Evolutionary conservation across 2,113 vertebrate genomes (phyloP).

Genomic region (Ctenodactylus gundi): DNA sequence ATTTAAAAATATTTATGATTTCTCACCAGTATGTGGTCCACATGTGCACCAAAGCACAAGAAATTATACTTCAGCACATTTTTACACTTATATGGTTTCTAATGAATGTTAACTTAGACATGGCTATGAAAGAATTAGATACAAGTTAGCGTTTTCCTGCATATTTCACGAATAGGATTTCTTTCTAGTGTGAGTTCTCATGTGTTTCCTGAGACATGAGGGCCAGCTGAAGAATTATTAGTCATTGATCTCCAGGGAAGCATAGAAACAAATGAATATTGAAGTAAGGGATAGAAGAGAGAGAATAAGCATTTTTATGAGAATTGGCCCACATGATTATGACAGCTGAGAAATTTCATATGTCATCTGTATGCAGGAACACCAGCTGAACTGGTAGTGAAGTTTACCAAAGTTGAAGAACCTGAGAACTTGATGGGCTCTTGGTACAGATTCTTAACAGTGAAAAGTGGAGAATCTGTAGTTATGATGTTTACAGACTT

Average conservation of each 20-base stretch:
- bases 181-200: conserved; percentile 43
- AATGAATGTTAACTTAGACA: not conserved
- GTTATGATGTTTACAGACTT: not conserved
- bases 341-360: not conserved
- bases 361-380: not conserved
- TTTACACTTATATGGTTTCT: not conserved
- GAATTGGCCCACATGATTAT: not conserved
- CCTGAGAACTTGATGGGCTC: not conserved
- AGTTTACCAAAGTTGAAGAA: not conserved
- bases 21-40: not conserved
- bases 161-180: conserved; percentile 1
- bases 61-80: not conserved
- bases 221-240: not conserved
- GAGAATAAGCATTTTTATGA: not conserved
- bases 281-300: not conserved
- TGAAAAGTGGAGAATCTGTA: not conserved
- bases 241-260: not conserved
- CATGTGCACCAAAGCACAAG: not conserved
- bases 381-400: not conserved
- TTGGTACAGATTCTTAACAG: not conserved
- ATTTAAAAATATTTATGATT: not conserved
- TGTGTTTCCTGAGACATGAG: not conserved
- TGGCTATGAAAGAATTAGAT: not conserved
- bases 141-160: not conserved
- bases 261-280: not conserved